Conservation (phyloP, 2,888 invertebrate species). For the Acronicta alni region DNA sequence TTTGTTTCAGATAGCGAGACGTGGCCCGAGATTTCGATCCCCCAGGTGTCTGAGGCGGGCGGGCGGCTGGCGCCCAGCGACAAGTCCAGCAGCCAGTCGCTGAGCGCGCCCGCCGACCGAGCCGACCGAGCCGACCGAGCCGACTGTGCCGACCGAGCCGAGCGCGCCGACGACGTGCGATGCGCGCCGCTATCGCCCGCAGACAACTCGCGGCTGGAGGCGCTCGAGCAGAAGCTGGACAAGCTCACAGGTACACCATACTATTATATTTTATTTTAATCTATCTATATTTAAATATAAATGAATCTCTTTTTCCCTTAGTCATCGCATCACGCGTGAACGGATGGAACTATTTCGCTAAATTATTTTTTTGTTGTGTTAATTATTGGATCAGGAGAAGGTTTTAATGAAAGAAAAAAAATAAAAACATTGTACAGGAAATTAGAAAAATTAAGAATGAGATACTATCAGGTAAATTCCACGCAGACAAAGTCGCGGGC, state of each 20-base stretch:
- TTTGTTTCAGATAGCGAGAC: constrained; percentile 74
- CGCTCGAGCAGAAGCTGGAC: constrained; percentile 77
- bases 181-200: constrained; percentile 29
- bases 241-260: constrained; percentile 71
- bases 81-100: constrained; percentile 73
- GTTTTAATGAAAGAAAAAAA: too few relatives aligned
- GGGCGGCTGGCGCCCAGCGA: constrained; percentile 82
- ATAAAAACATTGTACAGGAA: too few relatives aligned
- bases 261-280: too few relatives aligned
- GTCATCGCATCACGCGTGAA: too few relatives aligned
- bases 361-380: too few relatives aligned
- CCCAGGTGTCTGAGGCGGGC: constrained; percentile 82
- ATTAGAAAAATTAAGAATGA: too few relatives aligned
- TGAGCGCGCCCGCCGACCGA: constrained; percentile 60
- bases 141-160: constrained; percentile 35
- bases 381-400: too few relatives aligned
- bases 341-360: too few relatives aligned
- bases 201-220: constrained; percentile 48
- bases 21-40: constrained; percentile 85
- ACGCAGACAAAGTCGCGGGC: too few relatives aligned
- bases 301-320: too few relatives aligned
- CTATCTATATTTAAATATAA: too few relatives aligned
- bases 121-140: constrained; percentile 48
- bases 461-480: too few relatives aligned
- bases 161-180: constrained; percentile 49